Base-by-base conservation (phyloP, 1,140 invertebrate species). In the Caenorhabditis inopinata region DNA sequence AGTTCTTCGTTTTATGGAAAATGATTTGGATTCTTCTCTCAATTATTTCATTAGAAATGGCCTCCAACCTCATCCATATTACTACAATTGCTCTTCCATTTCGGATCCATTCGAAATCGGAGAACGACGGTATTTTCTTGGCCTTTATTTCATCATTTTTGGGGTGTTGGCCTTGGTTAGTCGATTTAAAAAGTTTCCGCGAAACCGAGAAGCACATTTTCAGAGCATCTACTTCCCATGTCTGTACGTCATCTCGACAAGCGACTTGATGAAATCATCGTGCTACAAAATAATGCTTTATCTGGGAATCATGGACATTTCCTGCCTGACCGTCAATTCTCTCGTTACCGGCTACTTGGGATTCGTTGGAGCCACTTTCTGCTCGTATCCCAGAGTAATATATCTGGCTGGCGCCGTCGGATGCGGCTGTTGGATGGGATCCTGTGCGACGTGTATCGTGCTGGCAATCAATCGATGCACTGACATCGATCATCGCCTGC, bases 281-380 rank as follows among this genome's bases (percentile, higher is more conserved):
- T 79, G 77, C 23, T 79, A 79, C 38, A 79, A 79, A 49, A 58
- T 79, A 1, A 79, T 79, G 77, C 38, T 79, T 18, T 79, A 25
- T 14, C 77, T 79, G 16, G 77, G 77, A 16, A 46, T 79, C 12
- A 51, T 79, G 21, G 77, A 79, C 32, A 68, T 58, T 29, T 35
- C 38, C 7, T 42, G 53, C 25, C 68, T 79, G n/a, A 9, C 73
- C 12, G 29, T 32, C 16, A 79, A 68, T 47, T 79, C 53, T 7
- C 18, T 79, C 6, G 32, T 47, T 0, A 38, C 77, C 25, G 77
- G 77, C 0, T 25, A 45, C 14, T 38, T 79, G 6, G 35, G 35
- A 23, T 12, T 58, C 14, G 5, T 29, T 2, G 77, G 77, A 46
- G 42, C 38, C 14, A 35, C 68, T 9, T 42, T 68, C 7, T 79